A percentile compares a stretch with the other conserved stretches of the same genome.
Evolutionary conservation across 2,888 invertebrate species (phyloP).

Genomic region (Drosophila picticornis): DNA sequence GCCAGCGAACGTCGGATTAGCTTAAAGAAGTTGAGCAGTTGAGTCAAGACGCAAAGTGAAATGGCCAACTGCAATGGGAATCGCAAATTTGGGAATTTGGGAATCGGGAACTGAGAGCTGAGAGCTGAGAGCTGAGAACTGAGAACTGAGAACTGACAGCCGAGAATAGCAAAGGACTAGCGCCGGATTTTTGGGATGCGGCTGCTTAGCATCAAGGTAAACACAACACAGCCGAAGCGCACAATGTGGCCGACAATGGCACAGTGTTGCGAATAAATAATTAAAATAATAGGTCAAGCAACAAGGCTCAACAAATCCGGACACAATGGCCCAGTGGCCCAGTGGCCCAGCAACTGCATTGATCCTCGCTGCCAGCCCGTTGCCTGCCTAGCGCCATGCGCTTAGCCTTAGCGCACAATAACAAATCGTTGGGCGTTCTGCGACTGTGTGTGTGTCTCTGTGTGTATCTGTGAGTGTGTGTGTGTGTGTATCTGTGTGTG

Average conservation of each 20-base stretch:
- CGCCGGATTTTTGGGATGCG: slow-evolving; percentile 59
- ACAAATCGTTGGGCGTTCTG: slow-evolving; percentile 26
- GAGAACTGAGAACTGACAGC: slow-evolving; percentile 9
- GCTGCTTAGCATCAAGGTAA: slow-evolving; percentile 59
- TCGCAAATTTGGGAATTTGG: background rate
- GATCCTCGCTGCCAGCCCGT: slow-evolving; percentile 49
- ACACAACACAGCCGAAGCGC: slow-evolving; percentile 45
- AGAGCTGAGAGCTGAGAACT: background rate
- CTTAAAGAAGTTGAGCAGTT: slow-evolving; percentile 42
- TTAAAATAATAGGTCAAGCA: slow-evolving; percentile 77
- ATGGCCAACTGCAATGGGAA: background rate
- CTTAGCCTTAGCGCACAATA: slow-evolving; percentile 56
- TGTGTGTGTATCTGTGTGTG: slow-evolving; percentile 9
- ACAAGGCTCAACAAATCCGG: slow-evolving; percentile 59
- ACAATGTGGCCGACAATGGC: slow-evolving; percentile 61
- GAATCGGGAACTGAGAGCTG: slow-evolving; percentile 7
- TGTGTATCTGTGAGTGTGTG: background rate
- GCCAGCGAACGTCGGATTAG: slow-evolving; percentile 45
- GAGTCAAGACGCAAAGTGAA: slow-evolving; percentile 27
- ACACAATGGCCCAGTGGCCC: slow-evolving; percentile 32
- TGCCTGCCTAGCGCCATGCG: slow-evolving; percentile 69
- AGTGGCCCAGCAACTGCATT: slow-evolving; percentile 47
- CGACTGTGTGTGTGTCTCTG: background rate
- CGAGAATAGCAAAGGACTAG: slow-evolving; percentile 40
- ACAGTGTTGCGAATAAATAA: slow-evolving; percentile 79